Base-by-base conservation (phyloP, 53 echinoderm and acorn worm species). In the Mesocentrotus franciscanus region DNA sequence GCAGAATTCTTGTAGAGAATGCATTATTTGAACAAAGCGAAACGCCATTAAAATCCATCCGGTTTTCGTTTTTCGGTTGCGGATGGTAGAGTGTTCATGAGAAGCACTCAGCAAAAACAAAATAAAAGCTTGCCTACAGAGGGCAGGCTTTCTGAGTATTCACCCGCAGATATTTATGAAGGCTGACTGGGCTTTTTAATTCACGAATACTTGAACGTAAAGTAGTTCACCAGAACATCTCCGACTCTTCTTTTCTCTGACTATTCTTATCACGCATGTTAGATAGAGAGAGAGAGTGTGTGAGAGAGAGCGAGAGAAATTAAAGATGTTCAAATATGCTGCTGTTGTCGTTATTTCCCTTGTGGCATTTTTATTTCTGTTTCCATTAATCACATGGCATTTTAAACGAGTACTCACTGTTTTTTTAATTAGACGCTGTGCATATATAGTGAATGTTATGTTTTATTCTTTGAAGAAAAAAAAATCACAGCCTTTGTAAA, bases 121-220 rank as follows among this genome's bases (percentile, higher is more conserved):
- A 34, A 78, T 0, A 10, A 22, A 85, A 49, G 55, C 56, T 36
- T 55, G 85, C 55, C 55, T 85, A 8, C 56, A 34, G 85, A 55
- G 85, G 85, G 85, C 85, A 85, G 49, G 75, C 75, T 75, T 75
- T 75, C 75, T n/a, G 32, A 85, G 85, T 85, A 85, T 85, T 92
- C 92, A 92, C 42, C 79, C n/a, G 49, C 30, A 68, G 36, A 42
- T 92, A 92, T 92, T 92, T 92, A 92, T 92, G 92, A 72, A 92
- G 92, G 71, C 92, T 92, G 71, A 92, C 61, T 22, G 89, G 57
- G 89, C 57, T 79, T 79, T 27, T 79, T 33, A 61, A 71, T 9
- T 34, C 20, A 18, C 61, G 33, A 90, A 85, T 55, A 55, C 56
- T 85, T 10, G 5, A 33, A 33, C n/a, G 5, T 24, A 75, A 55